These are phyloP conservation scores for Actinemys pallida DNA, from an alignment of 2,113 vertebrate genomes.

Conservation along the genomic window DNA sequence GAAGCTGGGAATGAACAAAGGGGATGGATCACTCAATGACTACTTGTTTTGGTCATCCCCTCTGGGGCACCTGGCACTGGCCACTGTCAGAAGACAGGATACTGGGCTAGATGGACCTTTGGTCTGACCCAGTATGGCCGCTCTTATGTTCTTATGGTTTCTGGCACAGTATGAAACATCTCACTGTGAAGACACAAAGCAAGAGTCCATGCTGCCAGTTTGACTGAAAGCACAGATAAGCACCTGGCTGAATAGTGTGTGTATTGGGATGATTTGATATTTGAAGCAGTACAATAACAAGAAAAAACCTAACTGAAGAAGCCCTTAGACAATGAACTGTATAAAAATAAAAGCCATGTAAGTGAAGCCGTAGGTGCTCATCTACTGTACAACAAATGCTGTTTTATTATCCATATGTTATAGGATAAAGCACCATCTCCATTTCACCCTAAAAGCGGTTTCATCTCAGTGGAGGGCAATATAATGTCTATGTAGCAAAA, in stretches of 20 bases:
- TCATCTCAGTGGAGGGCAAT: background rate
- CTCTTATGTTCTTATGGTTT: background rate
- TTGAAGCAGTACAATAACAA: background rate
- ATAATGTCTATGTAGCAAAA: background rate
- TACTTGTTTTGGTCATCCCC: no score
- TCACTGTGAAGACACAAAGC: background rate
- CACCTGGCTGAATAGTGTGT: background rate
- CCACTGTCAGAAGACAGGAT: no score
- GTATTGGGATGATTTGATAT: background rate
- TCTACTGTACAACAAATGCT: background rate
- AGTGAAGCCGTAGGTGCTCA: background rate
- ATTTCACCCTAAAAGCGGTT: background rate
- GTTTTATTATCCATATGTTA: background rate
- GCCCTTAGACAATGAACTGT: background rate
- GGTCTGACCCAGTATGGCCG: no score
- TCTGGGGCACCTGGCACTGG: no score
- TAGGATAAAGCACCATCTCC: background rate
- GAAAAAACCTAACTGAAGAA: background rate
- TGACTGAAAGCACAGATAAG: background rate
- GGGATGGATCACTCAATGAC: no score
- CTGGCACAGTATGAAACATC: background rate
- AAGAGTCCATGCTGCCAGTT: background rate
- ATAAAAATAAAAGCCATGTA: background rate
- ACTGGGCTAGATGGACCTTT: no score
- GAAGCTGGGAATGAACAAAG: no score